phyloP scores from a whole-genome alignment of 2,888 invertebrate genomes.

The Melinaea marsaeus region DNA sequence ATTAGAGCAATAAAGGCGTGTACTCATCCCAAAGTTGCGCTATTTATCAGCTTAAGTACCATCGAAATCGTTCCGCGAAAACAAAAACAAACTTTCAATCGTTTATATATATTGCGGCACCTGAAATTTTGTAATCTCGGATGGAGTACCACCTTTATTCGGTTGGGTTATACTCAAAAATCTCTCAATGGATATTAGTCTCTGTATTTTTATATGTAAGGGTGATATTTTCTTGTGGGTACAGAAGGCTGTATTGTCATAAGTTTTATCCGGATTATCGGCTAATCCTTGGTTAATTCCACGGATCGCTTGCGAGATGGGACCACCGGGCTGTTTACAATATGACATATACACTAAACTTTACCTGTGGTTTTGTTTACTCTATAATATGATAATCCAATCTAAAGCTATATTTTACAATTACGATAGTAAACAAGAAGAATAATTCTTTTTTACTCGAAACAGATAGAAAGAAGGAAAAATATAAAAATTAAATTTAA shows the following conservation, averaged over 20 bases:
- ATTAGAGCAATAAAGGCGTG: conserved; percentile 31
- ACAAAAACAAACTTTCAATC: conserved; percentile 32
- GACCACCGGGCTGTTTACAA: conserved; percentile 31
- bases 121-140: conserved; percentile 23
- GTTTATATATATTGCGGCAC: conserved; percentile 29
- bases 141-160: conserved; percentile 11
- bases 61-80: conserved; percentile 33
- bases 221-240: conserved; percentile 39
- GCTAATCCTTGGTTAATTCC: conserved; percentile 56
- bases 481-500: not conserved
- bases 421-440: too few species aligned
- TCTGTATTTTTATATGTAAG: not conserved
- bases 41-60: conserved; percentile 33
- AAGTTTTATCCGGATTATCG: conserved; percentile 57
- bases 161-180: not conserved
- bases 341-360: conserved; percentile 6
- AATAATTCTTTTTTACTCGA: too few species aligned
- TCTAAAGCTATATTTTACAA: not conserved
- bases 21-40: conserved; percentile 31
- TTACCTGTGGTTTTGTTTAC: conserved; percentile 3
- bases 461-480: not conserved
- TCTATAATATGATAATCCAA: not conserved
- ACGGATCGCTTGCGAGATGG: conserved; percentile 33
- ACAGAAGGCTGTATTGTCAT: conserved; percentile 63
- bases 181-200: not conserved